A percentile compares a stretch with the other conserved stretches of the same genome.
phyloP scores from a whole-genome alignment of 2,888 invertebrate species.

The Ornithoptera priamus region DNA sequence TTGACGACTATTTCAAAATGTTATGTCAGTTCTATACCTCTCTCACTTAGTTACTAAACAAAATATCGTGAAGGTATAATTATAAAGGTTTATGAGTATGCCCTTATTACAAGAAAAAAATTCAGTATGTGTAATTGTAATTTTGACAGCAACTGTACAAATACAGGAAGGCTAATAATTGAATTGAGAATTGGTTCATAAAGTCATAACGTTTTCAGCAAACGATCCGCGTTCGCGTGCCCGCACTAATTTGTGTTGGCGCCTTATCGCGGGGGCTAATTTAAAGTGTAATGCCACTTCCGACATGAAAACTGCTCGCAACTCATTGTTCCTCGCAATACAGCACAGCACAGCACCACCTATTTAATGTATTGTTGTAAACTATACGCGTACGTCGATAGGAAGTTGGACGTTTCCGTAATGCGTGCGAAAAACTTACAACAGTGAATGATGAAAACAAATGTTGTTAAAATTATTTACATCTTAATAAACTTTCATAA shows the following conservation, averaged over 20 bases:
- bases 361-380: conserved; percentile 51
- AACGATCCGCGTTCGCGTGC: conserved; percentile 61
- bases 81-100: too few species aligned
- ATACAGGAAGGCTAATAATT: conserved; percentile 27
- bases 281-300: conserved; percentile 75
- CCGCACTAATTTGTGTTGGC: conserved; percentile 67
- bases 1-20: too few species aligned
- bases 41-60: too few species aligned
- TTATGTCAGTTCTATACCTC: too few species aligned
- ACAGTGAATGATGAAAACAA: too few species aligned
- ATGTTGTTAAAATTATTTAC: too few species aligned
- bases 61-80: too few species aligned
- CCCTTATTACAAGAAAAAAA: too few species aligned
- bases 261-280: conserved; percentile 74
- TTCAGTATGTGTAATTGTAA: neutral
- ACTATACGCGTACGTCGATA: conserved; percentile 37
- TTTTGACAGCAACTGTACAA: conserved; percentile 11
- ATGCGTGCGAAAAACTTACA: conserved; percentile 5
- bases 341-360: conserved; percentile 15
- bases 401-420: conserved; percentile 12
- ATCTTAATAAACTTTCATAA: too few species aligned
- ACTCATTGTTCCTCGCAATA: conserved; percentile 56
- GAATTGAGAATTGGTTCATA: conserved; percentile 35
- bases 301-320: conserved; percentile 73
- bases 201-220: conserved; percentile 35